phyloP scores from a whole-genome alignment of 2,113 vertebrate genomes.

The Ictalurus punctatus region DNA sequence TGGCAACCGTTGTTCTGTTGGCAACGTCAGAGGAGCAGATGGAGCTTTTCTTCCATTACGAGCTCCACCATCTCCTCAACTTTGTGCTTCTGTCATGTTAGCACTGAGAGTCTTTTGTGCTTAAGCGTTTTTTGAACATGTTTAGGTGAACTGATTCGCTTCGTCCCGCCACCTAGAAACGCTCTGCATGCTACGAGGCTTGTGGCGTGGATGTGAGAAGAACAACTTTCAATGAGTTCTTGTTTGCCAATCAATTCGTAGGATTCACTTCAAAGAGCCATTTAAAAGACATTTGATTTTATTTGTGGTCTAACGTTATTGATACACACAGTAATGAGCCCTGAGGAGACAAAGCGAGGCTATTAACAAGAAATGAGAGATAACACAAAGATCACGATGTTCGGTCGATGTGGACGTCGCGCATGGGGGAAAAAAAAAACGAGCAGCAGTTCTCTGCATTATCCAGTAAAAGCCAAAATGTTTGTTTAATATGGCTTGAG shows the following conservation, averaged over 20 bases:
- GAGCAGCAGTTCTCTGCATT: background rate
- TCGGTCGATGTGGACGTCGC: background rate
- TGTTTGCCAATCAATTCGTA: background rate
- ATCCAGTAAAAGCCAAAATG: background rate
- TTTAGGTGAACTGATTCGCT: background rate
- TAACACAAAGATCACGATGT: background rate
- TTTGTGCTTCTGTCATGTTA: constrained; percentile 45
- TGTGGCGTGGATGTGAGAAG: background rate
- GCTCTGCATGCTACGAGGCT: background rate
- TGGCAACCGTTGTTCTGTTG: constrained; percentile 24
- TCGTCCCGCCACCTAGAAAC: background rate
- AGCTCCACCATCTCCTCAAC: constrained; percentile 40
- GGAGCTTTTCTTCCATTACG: constrained; percentile 34
- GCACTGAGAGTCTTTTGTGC: constrained; percentile 14
- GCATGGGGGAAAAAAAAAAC: background rate
- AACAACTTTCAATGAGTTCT: constrained; percentile 6
- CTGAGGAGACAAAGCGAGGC: background rate
- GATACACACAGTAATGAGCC: background rate
- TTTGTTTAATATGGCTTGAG: constrained; percentile 9
- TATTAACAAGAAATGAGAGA: background rate
- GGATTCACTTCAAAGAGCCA: background rate
- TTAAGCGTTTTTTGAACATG: background rate
- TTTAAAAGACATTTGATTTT: background rate
- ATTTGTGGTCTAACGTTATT: background rate
- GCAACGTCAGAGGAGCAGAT: constrained; percentile 43